Conservation (phyloP, 2,797 vertebrate genomes). For the Sus cebifrons region DNA sequence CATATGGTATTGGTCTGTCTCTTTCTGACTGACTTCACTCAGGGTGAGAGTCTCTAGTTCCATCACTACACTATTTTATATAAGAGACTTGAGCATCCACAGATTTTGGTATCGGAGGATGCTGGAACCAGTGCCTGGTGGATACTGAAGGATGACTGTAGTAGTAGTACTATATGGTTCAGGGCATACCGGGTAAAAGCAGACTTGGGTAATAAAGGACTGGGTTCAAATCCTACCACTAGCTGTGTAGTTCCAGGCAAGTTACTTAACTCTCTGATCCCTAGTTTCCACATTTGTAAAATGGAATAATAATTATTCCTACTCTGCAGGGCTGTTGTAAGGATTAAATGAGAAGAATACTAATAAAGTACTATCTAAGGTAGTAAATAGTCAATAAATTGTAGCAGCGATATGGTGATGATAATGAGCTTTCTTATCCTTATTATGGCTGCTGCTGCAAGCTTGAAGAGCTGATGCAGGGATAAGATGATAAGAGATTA, state of each 20-base stretch:
- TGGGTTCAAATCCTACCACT: slow-evolving; percentile 25
- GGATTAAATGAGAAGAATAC: slow-evolving; percentile 7
- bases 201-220: neutral
- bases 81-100: no score
- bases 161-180: neutral
- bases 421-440: neutral
- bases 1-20: no score
- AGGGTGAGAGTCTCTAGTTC: no score
- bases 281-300: slow-evolving; percentile 22
- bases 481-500: slow-evolving; percentile 37
- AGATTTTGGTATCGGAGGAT: neutral
- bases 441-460: neutral
- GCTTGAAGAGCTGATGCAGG: neutral
- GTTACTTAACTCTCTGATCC: slow-evolving; percentile 39
- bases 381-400: slow-evolving; percentile 36
- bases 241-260: slow-evolving; percentile 2
- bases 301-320: slow-evolving; percentile 25
- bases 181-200: neutral
- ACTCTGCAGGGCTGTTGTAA: neutral
- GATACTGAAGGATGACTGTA: neutral
- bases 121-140: neutral
- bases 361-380: neutral
- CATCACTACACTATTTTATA: neutral
- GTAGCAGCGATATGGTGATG: slow-evolving; percentile 3
- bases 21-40: no score